Evolutionary conservation across 2,888 invertebrate species (phyloP).

Genomic region (Eulithis testata): DNA sequence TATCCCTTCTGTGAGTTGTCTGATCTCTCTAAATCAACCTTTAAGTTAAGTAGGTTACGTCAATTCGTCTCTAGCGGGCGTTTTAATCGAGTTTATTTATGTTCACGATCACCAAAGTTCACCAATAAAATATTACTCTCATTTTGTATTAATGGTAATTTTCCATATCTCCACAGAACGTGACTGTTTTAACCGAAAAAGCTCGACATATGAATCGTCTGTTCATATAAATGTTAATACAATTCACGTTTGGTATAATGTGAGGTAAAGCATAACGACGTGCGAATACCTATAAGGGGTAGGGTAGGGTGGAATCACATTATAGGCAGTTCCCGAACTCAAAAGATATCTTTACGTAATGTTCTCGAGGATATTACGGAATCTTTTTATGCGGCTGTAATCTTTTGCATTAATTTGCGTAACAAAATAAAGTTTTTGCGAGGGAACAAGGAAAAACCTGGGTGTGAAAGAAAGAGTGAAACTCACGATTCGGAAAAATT

Average conservation of each 20-base stretch:
- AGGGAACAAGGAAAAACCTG: conserved; percentile 5
- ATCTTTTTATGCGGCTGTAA: conserved; percentile 41
- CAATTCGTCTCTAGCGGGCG: not conserved
- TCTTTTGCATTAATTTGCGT: conserved; percentile 41
- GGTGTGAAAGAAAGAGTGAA: conserved; percentile 4
- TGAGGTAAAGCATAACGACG: conserved; percentile 32
- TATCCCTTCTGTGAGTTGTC: not conserved
- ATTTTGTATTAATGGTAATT: conserved; percentile 28
- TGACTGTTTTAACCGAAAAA: conserved; percentile 30
- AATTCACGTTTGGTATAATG: conserved; percentile 33
- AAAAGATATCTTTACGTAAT: conserved; percentile 37
- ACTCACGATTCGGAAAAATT: conserved; percentile 1
- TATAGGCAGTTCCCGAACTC: conserved; percentile 35
- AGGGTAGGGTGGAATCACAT: conserved; percentile 37
- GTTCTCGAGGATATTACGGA: conserved; percentile 35
- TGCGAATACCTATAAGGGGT: conserved; percentile 18
- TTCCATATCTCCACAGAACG: conserved; percentile 27
- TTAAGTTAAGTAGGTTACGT: conserved; percentile 4
- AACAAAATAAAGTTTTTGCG: conserved; percentile 30
- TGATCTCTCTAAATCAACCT: conserved; percentile 8
- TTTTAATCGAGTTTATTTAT: conserved; percentile 2
- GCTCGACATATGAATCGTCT: conserved; percentile 9
- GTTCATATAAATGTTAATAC: conserved; percentile 39
- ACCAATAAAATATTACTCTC: conserved; percentile 22
- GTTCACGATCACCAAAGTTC: conserved; percentile 5